A percentile compares a stretch with the other conserved stretches of the same genome.
Evolutionary conservation across 2,888 invertebrate species (phyloP).

Genomic region (Harmothoe impar): DNA sequence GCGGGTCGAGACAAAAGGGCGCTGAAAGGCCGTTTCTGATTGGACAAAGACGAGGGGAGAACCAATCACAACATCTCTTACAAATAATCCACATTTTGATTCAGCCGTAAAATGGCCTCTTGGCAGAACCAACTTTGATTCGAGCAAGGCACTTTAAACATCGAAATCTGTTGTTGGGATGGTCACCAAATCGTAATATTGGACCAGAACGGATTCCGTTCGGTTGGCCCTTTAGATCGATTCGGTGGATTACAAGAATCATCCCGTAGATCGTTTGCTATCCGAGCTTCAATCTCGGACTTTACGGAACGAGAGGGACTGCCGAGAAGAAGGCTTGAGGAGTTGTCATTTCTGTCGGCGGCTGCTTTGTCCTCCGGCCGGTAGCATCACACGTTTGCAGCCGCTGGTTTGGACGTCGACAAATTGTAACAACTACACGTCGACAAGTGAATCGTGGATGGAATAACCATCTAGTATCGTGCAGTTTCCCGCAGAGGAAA

Average conservation of each 20-base stretch:
- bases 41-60: background rate
- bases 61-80: conserved; percentile 35
- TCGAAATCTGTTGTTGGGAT: background rate
- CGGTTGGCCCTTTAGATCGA: background rate
- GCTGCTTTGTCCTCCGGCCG: background rate
- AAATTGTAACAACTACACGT: background rate
- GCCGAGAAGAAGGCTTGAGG: background rate
- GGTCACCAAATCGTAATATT: background rate
- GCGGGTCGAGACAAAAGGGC: background rate
- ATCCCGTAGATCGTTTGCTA: background rate
- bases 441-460: background rate
- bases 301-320: background rate
- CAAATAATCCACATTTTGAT: conserved; percentile 25
- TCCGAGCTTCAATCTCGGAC: background rate
- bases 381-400: background rate
- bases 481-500: background rate
- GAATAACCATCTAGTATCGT: background rate
- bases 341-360: background rate
- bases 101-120: conserved; percentile 51
- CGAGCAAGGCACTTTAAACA: background rate
- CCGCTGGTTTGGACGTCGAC: background rate
- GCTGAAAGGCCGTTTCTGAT: background rate
- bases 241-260: background rate
- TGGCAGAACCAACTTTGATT: background rate
- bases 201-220: background rate